Evolutionary conservation across 2,113 vertebrate species (phyloP).

Genomic region (Tupaia chinensis): DNA sequence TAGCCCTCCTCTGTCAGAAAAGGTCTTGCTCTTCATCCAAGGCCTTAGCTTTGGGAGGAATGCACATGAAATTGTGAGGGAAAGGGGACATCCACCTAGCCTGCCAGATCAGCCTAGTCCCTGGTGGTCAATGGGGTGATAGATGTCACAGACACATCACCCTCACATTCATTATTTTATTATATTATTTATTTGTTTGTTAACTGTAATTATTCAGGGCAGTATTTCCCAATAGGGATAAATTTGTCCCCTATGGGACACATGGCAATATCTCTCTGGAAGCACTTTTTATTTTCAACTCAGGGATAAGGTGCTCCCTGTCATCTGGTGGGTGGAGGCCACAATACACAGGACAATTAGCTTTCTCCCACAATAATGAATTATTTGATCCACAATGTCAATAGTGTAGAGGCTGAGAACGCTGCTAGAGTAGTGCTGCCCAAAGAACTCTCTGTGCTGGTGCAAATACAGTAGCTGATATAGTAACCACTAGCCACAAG

Average conservation of each 20-base stretch:
- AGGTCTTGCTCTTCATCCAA: not conserved
- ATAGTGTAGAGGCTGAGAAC: not conserved
- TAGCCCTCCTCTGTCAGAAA: not conserved
- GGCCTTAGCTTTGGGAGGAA: not conserved
- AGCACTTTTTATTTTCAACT: not conserved
- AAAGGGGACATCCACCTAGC: not conserved
- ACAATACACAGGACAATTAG: not conserved
- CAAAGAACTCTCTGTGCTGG: not conserved
- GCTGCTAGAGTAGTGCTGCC: not conserved
- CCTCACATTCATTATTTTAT: not conserved
- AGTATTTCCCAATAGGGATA: not conserved
- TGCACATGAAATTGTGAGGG: not conserved
- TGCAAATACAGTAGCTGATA: not conserved
- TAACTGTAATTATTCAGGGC: not conserved
- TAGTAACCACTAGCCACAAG: not conserved
- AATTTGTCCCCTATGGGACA: not conserved
- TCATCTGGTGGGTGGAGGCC: not conserved
- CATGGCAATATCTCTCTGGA: not conserved
- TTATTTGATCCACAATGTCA: not conserved
- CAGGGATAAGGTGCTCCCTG: not conserved
- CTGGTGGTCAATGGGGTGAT: not conserved
- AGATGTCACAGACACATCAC: not conserved
- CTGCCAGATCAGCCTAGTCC: not conserved
- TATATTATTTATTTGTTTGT: not conserved
- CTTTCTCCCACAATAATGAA: not conserved